Percentiles rank a stretch among this genome's conserved stretches.
phyloP scores from a whole-genome alignment of 1,140 invertebrate genomes.

The Theocolax elegans region DNA sequence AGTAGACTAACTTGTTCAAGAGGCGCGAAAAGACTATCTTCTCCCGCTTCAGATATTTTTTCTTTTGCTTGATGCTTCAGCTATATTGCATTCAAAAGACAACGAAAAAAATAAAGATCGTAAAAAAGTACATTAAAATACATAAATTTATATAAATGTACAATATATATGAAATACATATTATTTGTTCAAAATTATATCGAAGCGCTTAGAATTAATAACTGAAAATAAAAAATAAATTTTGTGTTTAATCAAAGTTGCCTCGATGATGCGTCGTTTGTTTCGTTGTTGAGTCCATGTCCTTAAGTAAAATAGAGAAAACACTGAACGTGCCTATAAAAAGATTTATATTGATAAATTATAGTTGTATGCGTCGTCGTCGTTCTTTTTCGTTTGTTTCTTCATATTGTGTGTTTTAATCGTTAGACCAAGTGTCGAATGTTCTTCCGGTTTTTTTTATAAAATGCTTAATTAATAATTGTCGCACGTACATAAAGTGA shows the following conservation, averaged over 20 bases:
- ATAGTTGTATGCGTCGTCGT: too few species aligned
- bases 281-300: too few species aligned
- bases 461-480: too few species aligned
- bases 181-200: background rate
- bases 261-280: too few species aligned
- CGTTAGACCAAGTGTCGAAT: too few species aligned
- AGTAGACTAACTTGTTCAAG: conserved; percentile 75
- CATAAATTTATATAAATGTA: background rate
- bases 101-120: background rate
- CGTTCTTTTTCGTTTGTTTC: too few species aligned
- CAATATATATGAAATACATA: background rate
- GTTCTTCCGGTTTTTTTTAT: too few species aligned
- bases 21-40: conserved; percentile 77
- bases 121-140: background rate
- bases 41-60: conserved; percentile 75
- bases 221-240: background rate
- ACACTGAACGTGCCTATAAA: too few species aligned
- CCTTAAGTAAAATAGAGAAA: too few species aligned
- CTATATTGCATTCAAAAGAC: conserved; percentile 49
- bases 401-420: too few species aligned
- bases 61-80: conserved; percentile 75
- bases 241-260: background rate
- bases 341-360: too few species aligned
- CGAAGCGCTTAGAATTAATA: background rate
- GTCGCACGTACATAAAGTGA: too few species aligned